Evolutionary conservation across 2,888 invertebrate species (phyloP), one percentile per base, ranked within the genome.

Genomic region (Plemyria rubiginata): DNA sequence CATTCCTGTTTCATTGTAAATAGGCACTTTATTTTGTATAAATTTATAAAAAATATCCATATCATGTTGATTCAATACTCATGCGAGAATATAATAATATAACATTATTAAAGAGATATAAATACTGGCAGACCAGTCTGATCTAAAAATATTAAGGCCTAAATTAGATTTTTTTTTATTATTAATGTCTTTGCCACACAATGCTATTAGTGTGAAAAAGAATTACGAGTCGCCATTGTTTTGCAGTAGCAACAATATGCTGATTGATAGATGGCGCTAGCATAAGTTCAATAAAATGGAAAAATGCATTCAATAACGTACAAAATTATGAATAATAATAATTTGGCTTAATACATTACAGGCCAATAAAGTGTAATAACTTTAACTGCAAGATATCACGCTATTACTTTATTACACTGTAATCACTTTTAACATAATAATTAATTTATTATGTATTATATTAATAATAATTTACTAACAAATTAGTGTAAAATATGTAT

Each of bases 1-100:
- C 70, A 70, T 70, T 71, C 73, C 72, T 61, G 58, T 60, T 50
- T 48, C 65, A 59, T 51, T 70, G 70, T 70, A 69, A 41, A 70
- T 69, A 70, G 46, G 50, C 62, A 57, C 62, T 64, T 67, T 43
- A 60, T 58, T 60, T 65, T 65, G 60, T 65, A 65, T 56, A 65
- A 65, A 65, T 60, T 55, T 65, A 64, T 56, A 32, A 54, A 54
- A 60, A 60, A 55, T 38, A 63, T 60, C 60, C 70, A 66, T 66
- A 65, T 63, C 53, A 62, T 60, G 56, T 46, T 50, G 60, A 60
- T 60, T 57, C 49, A 65, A 65, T 65, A 65, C 65, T 65, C 65
- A 50, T 60, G 38, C 50, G 41, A 50, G n/a, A n/a, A n/a, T n/a
- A n/a, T n/a, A n/a, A n/a, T n/a, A n/a, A 41, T 41, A 53, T 32